phyloP scores from a whole-genome alignment of 2,888 invertebrate species.

The Mythimna lalbum region DNA sequence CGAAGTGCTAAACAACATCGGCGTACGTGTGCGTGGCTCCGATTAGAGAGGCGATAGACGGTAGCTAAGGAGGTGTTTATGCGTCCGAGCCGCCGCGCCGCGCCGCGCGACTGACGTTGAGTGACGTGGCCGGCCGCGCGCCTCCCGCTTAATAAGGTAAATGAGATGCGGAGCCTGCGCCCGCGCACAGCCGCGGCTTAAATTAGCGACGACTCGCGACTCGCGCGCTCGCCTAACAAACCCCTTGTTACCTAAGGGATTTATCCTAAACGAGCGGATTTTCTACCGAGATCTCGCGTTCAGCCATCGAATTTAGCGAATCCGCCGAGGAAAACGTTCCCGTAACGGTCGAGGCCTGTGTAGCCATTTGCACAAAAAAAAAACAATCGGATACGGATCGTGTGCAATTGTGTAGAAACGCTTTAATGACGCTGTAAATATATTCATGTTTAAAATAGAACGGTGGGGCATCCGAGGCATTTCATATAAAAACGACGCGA shows the following conservation, averaged over 20 bases:
- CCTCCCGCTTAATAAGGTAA: conserved; percentile 84
- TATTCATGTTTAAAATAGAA: conserved; percentile 54
- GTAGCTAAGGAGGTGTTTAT: conserved; percentile 83
- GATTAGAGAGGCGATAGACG: conserved; percentile 76
- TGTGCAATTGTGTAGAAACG: conserved; percentile 51
- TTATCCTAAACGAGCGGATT: conserved; percentile 76
- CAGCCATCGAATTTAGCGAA: conserved; percentile 55
- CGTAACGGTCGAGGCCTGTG: conserved; percentile 45
- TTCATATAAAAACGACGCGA: conserved; percentile 48
- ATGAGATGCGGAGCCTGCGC: conserved; percentile 80
- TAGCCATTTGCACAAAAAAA: conserved; percentile 56
- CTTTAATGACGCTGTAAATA: conserved; percentile 53
- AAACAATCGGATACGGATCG: conserved; percentile 50
- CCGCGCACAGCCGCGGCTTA: conserved; percentile 69
- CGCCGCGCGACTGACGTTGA: conserved; percentile 79
- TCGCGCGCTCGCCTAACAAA: conserved; percentile 74
- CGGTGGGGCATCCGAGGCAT: conserved; percentile 26
- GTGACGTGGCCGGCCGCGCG: conserved; percentile 82
- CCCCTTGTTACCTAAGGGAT: conserved; percentile 79
- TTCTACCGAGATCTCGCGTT: conserved; percentile 63
- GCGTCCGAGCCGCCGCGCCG: conserved; percentile 70
- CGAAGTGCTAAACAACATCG: conserved; percentile 34
- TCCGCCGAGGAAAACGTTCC: conserved; percentile 42
- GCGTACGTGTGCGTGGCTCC: conserved; percentile 51
- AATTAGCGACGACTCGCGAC: conserved; percentile 76